Conservation (phyloP, 2,113 vertebrate species). For the Rhineura floridana region DNA sequence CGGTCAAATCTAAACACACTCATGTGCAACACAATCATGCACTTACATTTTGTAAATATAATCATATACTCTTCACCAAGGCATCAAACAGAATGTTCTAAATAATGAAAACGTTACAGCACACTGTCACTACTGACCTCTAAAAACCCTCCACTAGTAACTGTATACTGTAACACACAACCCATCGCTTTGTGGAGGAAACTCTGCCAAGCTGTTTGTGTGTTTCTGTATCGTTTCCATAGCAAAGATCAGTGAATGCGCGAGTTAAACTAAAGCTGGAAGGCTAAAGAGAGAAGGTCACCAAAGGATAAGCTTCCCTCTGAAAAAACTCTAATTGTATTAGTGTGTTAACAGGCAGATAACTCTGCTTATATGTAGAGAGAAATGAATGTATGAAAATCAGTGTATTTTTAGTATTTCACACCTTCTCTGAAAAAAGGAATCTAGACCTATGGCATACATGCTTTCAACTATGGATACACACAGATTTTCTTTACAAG, state of each 20-base stretch:
- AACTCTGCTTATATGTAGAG: constrained; percentile 8
- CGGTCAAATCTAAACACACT: constrained; percentile 27
- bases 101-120: constrained; percentile 54
- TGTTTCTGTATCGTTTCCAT: constrained; percentile 93
- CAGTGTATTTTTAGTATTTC: not conserved
- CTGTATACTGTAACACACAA: constrained; percentile 79
- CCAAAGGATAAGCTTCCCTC: constrained; percentile 69
- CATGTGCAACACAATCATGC: not conserved
- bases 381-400: not conserved
- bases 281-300: constrained; percentile 86
- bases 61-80: not conserved
- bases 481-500: not conserved
- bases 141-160: constrained; percentile 75
- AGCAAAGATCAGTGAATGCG: constrained; percentile 85
- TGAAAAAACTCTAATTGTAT: constrained; percentile 44
- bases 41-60: not conserved
- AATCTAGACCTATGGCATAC: no score
- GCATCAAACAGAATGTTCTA: constrained; percentile 28
- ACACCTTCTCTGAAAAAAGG: not conserved
- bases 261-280: constrained; percentile 84
- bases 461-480: not conserved
- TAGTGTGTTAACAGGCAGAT: constrained; percentile 35
- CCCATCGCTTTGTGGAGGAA: constrained; percentile 73
- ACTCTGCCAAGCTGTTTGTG: constrained; percentile 87
- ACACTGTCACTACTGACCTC: constrained; percentile 62